Base-by-base conservation (phyloP, 2,797 vertebrate species). In the Anas bahamensis region DNA sequence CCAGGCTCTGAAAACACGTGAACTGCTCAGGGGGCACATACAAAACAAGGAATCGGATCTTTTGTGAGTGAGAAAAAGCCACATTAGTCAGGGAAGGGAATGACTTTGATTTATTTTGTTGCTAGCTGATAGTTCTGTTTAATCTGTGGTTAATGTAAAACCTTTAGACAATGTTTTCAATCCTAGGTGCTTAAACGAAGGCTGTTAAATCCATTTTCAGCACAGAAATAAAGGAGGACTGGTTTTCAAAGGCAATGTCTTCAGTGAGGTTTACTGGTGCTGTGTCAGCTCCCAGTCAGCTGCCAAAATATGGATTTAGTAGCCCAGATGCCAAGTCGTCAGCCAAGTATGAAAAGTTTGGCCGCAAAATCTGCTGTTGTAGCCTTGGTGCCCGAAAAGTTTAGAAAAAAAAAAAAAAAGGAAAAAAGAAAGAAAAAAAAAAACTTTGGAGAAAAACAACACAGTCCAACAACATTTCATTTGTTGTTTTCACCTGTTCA, bases 131-230 rank as follows among this genome's bases (percentile, higher is more conserved):
- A 71, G 44, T 80, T 91, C 28, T 64, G 35, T 84, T 71, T 92
- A 71, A 94, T 89, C 76, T 55, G n/a, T 14, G 26, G 44, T 71
- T 86, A 89, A 63, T 61, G 48, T 61, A 84, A 93, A 95, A 89
- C 48, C 50, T 61, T 77, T 42, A 74, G 72, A 80, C 26, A 82
- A 11, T 48, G 31, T 75, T 92, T 93, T 83, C 63, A 83, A 5
- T 60, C 66, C 74, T 35, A 73, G 37, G 28, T 83, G 35, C 21
- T 74, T 80, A 77, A 79, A 82, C 44, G 8, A 77, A 76, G 60
- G 53, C 7, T 72, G 86, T 76, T 57, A 69, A 33, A 42, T 85
- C 23, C 5, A 24, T 80, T 94, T 83, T 77, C 81, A 73, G n/a
- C 29, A 68, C 28, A 55, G 57, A 90, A 90, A 75, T 29, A 16